Conservation (phyloP, 2,113 vertebrate genomes). For the Aramus guarauna region DNA sequence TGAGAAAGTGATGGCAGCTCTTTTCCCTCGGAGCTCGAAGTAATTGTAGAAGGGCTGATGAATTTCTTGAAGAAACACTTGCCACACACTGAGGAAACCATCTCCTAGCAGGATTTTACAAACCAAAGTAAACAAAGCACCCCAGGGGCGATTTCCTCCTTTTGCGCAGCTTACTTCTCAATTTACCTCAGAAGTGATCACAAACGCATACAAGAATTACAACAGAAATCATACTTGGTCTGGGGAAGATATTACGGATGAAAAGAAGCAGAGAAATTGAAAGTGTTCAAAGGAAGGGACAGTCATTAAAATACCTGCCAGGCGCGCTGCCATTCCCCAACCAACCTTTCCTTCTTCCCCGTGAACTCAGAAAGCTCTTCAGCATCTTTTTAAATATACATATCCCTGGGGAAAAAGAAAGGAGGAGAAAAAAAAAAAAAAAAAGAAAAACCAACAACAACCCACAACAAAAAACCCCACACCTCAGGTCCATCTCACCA, state of each 20-base stretch:
- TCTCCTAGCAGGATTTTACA: conserved; percentile 56
- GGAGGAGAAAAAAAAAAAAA: accelerated
- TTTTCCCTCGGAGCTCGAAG: conserved; percentile 58
- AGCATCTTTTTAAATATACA: not conserved
- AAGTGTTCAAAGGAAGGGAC: not conserved
- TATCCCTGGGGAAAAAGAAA: not conserved
- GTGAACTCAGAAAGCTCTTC: conserved; percentile 7
- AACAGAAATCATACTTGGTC: not conserved
- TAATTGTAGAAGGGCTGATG: conserved; percentile 65
- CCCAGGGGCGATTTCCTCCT: conserved; percentile 64
- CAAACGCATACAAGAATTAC: conserved; percentile 15
- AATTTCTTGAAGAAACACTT: conserved; percentile 73
- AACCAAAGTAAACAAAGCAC: conserved; percentile 74
- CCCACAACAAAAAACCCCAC: too few species aligned
- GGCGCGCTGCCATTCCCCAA: not conserved
- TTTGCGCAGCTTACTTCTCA: conserved; percentile 51
- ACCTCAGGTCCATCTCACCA: not conserved
- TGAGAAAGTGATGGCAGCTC: conserved; percentile 72
- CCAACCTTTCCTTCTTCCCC: not conserved
- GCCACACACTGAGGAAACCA: conserved; percentile 63
- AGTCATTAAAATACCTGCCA: conserved; percentile 50
- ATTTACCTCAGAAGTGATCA: conserved; percentile 58
- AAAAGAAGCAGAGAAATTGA: not conserved
- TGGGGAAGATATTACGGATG: not conserved
- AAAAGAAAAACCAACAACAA: too few species aligned